Conservation (phyloP, 1,140 invertebrate genomes). For the Phenacoccus solenopsis region DNA sequence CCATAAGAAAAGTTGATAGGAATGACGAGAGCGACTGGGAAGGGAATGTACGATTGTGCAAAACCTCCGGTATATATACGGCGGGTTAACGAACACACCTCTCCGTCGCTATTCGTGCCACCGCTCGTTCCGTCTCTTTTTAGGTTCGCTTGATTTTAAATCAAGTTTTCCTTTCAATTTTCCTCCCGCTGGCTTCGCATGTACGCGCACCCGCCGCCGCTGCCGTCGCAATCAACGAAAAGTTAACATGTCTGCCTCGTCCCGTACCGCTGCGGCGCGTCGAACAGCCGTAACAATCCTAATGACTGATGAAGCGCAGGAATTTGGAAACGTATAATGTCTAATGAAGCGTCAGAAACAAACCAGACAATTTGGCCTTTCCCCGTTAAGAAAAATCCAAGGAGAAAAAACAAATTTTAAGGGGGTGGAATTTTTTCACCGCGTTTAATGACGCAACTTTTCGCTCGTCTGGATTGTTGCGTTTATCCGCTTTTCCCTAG, state of each 20-base stretch:
- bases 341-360: constrained; percentile 14
- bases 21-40: neutral
- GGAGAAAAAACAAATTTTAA: neutral
- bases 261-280: neutral
- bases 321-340: constrained; percentile 15
- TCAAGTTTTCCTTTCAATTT: constrained; percentile 17
- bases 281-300: neutral
- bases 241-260: constrained; percentile 5
- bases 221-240: constrained; percentile 12
- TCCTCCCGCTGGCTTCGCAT: constrained; percentile 12
- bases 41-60: neutral
- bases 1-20: constrained; percentile 4
- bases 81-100: neutral
- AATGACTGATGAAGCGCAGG: constrained; percentile 14
- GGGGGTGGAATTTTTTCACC: neutral
- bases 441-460: neutral
- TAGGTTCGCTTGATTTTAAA: constrained; percentile 10
- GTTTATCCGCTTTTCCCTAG: neutral
- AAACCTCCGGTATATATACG: neutral
- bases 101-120: neutral
- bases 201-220: constrained; percentile 1
- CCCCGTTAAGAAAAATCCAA: neutral
- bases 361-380: constrained; percentile 8
- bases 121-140: constrained; percentile 4
- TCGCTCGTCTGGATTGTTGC: neutral